phyloP scores from a whole-genome alignment of 2,113 vertebrate species.

The Potamarius usumacintae region DNA sequence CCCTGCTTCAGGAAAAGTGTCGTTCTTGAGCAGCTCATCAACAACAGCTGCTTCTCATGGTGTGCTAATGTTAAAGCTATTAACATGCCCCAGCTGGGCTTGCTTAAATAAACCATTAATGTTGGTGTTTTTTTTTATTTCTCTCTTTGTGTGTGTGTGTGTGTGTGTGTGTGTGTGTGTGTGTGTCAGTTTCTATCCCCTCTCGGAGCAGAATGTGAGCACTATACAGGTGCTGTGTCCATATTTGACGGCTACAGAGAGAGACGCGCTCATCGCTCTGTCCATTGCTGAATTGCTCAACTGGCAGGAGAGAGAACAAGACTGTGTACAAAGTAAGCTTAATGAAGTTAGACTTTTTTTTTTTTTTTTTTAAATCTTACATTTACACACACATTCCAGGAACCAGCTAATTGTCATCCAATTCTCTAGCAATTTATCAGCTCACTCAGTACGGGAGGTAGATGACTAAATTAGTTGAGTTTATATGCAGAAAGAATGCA shows the following conservation, averaged over 20 bases:
- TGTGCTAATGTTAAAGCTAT: constrained; percentile 10
- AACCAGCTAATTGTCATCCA: neutral
- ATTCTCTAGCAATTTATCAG: neutral
- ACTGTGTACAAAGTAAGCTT: constrained; percentile 71
- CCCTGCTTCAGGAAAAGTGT: neutral
- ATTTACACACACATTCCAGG: neutral
- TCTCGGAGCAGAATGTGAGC: constrained; percentile 82
- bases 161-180: constrained; percentile 37
- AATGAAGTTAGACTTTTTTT: neutral
- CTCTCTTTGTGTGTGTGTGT: constrained; percentile 35
- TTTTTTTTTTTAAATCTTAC: neutral
- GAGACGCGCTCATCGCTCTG: constrained; percentile 78
- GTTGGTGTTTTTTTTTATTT: constrained; percentile 9
- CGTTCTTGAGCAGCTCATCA: neutral
- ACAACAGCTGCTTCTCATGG: constrained; percentile 21
- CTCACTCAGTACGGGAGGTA: neutral
- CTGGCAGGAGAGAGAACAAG: constrained; percentile 76
- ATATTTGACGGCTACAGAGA: constrained; percentile 78
- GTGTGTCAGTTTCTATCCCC: constrained; percentile 81
- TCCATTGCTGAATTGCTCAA: constrained; percentile 84
- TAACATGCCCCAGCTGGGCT: neutral
- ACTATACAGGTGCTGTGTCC: constrained; percentile 86
- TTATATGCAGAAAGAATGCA: neutral
- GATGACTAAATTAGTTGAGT: neutral
- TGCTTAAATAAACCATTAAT: neutral